phyloP scores from a whole-genome alignment of 2,888 invertebrate genomes.

The Caenorhabditis imperialis region DNA sequence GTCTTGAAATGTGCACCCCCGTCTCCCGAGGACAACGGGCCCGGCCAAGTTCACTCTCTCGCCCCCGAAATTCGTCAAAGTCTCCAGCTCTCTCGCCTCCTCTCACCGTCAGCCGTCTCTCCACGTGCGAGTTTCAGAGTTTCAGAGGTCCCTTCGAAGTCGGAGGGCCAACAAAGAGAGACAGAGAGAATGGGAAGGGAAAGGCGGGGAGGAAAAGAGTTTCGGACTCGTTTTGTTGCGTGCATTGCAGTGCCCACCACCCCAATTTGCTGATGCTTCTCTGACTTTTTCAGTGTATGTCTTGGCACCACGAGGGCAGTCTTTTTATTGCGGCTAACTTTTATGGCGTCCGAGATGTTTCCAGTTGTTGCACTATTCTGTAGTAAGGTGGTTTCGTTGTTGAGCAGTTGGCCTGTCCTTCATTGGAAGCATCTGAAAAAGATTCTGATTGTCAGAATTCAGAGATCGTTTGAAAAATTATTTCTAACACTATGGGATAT shows the following conservation, averaged over 20 bases:
- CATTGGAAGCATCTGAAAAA: too few species aligned
- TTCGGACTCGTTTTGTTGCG: background rate
- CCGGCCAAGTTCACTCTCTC: background rate
- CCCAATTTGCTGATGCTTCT: too few species aligned
- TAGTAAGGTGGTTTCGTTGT: too few species aligned
- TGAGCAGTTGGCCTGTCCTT: too few species aligned
- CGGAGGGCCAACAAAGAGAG: constrained; percentile 9
- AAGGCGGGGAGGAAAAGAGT: constrained; percentile 9
- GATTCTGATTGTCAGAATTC: too few species aligned
- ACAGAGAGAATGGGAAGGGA: background rate
- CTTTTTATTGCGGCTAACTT: too few species aligned
- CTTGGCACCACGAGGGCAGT: too few species aligned
- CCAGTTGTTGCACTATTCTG: too few species aligned
- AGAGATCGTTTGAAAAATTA: too few species aligned
- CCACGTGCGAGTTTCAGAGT: constrained; percentile 36
- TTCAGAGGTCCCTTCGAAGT: constrained; percentile 37
- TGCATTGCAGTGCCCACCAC: background rate
- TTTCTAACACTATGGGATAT: too few species aligned
- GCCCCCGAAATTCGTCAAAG: background rate
- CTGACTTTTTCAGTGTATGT: too few species aligned
- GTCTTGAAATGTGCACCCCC: constrained; percentile 28
- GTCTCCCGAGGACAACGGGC: constrained; percentile 5
- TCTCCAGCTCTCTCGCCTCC: background rate
- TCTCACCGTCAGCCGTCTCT: constrained; percentile 26
- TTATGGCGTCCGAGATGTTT: too few species aligned